Percentiles rank a stretch among this genome's conserved stretches.
Evolutionary conservation across 2,888 invertebrate species (phyloP).

Genomic region (Ochlodes sylvanus): DNA sequence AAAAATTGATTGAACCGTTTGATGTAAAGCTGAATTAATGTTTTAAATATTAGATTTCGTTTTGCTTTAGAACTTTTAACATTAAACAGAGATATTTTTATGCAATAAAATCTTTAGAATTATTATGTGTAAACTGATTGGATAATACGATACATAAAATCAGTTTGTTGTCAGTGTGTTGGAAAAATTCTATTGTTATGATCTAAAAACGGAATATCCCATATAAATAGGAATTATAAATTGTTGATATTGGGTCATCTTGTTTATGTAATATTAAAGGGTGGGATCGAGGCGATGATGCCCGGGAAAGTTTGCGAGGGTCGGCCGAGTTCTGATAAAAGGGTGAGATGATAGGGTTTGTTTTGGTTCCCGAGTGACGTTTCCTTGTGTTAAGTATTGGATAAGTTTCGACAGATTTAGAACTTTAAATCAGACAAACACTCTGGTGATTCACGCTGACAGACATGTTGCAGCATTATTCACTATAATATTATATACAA

Average conservation of each 20-base stretch:
- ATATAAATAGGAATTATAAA: constrained; percentile 20
- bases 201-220: constrained; percentile 2
- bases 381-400: constrained; percentile 41
- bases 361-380: constrained; percentile 63
- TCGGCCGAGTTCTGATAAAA: constrained; percentile 69
- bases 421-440: neutral
- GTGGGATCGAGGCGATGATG: constrained; percentile 68
- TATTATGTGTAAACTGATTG: no score
- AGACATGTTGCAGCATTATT: neutral
- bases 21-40: constrained; percentile 43
- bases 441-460: neutral
- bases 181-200: neutral
- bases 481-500: no score
- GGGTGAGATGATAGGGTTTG: constrained; percentile 64
- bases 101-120: no score
- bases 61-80: neutral
- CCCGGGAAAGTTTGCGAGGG: constrained; percentile 68
- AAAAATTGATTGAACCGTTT: constrained; percentile 48
- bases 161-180: no score
- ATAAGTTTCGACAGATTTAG: neutral
- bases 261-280: constrained; percentile 68
- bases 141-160: no score
- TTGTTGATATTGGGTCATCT: constrained; percentile 46
- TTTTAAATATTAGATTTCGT: constrained; percentile 6
- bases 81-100: neutral